phyloP scores from a whole-genome alignment of 2,888 invertebrate genomes.

The Epirrhoe tristata region DNA sequence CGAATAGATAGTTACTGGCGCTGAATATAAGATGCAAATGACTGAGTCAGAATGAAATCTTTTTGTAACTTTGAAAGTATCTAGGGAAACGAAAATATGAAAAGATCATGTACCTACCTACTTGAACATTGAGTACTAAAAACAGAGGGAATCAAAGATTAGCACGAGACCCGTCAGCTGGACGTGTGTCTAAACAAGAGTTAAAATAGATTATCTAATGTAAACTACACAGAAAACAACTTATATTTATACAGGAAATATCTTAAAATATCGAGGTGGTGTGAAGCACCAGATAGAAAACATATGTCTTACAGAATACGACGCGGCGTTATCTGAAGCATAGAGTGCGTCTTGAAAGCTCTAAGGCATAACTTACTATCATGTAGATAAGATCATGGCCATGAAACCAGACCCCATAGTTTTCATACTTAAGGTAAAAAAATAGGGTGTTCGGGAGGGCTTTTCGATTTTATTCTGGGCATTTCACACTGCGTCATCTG shows the following conservation, averaged over 20 bases:
- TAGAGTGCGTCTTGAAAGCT: not conserved
- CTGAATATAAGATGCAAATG: no score
- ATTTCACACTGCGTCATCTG: no score
- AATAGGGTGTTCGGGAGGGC: no score
- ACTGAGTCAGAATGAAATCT: not conserved
- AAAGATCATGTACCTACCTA: no score
- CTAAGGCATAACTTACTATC: not conserved
- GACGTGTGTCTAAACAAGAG: conserved; percentile 69
- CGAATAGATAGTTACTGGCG: no score
- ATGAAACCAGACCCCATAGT: no score
- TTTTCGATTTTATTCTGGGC: no score
- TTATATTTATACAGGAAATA: conserved; percentile 20
- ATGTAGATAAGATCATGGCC: not conserved
- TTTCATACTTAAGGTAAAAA: no score
- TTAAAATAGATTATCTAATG: conserved; percentile 63
- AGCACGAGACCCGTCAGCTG: conserved; percentile 48
- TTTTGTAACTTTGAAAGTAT: not conserved
- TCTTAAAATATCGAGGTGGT: conserved; percentile 18
- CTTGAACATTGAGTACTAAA: conserved; percentile 3
- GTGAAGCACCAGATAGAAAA: conserved; percentile 14
- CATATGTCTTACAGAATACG: not conserved
- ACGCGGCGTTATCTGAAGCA: conserved; percentile 5
- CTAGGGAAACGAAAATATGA: no score
- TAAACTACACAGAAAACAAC: conserved; percentile 44
- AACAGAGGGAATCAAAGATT: conserved; percentile 39